Conservation (phyloP, 2,113 vertebrate species). For the Romanogobio albipinnatus region DNA sequence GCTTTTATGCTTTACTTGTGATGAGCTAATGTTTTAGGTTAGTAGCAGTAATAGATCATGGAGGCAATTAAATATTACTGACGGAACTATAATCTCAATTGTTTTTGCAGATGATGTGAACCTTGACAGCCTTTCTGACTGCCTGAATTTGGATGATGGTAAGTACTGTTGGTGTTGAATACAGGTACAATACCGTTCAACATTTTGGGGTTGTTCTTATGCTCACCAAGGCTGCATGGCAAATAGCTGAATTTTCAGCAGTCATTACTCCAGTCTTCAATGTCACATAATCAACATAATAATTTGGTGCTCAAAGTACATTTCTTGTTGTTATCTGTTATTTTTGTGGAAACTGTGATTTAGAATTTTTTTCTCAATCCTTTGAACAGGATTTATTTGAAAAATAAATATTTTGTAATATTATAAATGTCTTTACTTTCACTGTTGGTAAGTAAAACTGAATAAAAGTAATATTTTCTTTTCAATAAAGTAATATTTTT, state of each 20-base stretch:
- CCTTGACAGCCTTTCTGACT: slow-evolving; percentile 91
- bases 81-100: slow-evolving; percentile 48
- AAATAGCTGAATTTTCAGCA: too few species aligned
- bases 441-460: background rate
- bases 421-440: background rate
- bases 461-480: background rate
- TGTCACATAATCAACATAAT: too few species aligned
- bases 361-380: too few species aligned
- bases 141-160: slow-evolving; percentile 90
- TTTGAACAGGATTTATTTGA: too few species aligned
- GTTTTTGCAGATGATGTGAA: slow-evolving; percentile 86
- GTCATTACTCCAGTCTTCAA: too few species aligned
- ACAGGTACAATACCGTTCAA: slow-evolving; percentile 10
- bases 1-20: background rate
- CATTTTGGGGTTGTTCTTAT: background rate
- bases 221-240: too few species aligned
- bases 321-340: too few species aligned
- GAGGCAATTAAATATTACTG: background rate
- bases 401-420: too few species aligned
- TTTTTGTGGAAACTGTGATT: too few species aligned
- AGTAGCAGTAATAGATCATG: background rate
- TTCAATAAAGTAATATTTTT: too few species aligned
- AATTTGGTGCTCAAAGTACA: too few species aligned
- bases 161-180: slow-evolving; percentile 58
- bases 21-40: slow-evolving; percentile 12